Evolutionary conservation across 2,113 vertebrate species (phyloP).

Genomic region (Trematomus loennbergii): DNA sequence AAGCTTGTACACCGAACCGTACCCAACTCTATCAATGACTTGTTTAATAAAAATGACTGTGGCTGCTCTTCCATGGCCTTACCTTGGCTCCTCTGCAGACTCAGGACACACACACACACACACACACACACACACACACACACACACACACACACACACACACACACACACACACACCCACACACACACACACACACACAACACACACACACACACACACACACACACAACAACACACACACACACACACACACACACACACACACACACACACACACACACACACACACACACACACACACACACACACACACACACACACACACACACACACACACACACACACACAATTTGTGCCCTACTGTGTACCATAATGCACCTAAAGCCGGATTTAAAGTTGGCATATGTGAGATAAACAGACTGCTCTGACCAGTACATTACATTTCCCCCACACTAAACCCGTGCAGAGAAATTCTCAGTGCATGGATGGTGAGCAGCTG

Average conservation of each 20-base stretch:
- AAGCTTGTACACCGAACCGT: too few species aligned
- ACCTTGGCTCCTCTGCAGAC: conserved; percentile 26
- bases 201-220: conserved; percentile 22
- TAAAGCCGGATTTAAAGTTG: conserved; percentile 66
- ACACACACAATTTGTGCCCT: conserved; percentile 34
- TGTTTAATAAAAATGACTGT: neutral
- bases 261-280: conserved; percentile 4
- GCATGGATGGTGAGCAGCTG: neutral
- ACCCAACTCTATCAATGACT: neutral
- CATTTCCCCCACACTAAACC: conserved; percentile 11
- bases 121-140: neutral
- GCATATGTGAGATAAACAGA: conserved; percentile 62
- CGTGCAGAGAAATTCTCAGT: conserved; percentile 5
- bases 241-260: conserved; percentile 21
- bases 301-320: conserved; percentile 15
- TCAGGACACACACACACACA: conserved; percentile 25
- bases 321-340: conserved; percentile 1
- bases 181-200: conserved; percentile 7
- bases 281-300: conserved; percentile 16
- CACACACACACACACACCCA: conserved; percentile 22
- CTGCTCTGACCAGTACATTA: conserved; percentile 45
- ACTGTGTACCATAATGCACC: conserved; percentile 46
- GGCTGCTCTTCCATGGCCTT: neutral
- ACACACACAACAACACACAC: conserved; percentile 2
- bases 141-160: neutral